Conservation (phyloP, 1,140 invertebrate genomes). For the Spodoptera litura region DNA sequence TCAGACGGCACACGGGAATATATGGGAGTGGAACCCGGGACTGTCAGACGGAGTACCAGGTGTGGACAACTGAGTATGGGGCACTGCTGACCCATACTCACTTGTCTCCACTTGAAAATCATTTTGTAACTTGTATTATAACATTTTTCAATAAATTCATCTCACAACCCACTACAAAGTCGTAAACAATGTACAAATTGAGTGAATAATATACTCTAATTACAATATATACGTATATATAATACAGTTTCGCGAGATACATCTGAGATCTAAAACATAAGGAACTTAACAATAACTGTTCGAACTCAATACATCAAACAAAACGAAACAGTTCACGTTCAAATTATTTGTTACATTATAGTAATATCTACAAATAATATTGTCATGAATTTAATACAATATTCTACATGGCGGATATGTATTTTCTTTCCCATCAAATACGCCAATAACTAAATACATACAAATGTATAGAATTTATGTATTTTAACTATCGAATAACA, state of each 20-base stretch:
- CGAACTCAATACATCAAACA: slow-evolving; percentile 54
- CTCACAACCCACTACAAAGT: slow-evolving; percentile 79
- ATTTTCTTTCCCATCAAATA: slow-evolving; percentile 22
- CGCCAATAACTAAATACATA: too few species aligned
- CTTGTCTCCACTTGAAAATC: neutral
- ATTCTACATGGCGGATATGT: slow-evolving; percentile 52
- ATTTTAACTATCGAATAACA: too few species aligned
- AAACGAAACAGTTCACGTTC: slow-evolving; percentile 46
- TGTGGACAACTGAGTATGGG: neutral
- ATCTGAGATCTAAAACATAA: slow-evolving; percentile 77
- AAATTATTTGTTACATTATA: slow-evolving; percentile 48
- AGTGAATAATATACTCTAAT: slow-evolving; percentile 54
- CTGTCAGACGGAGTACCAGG: neutral
- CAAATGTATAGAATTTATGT: too few species aligned
- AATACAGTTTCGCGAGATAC: slow-evolving; percentile 69
- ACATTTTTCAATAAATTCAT: slow-evolving; percentile 64
- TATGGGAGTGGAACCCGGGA: slow-evolving; percentile 20
- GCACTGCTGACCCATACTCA: neutral
- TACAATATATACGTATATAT: slow-evolving; percentile 51
- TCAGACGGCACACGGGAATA: slow-evolving; percentile 17
- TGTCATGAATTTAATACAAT: slow-evolving; percentile 76
- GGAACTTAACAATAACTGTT: slow-evolving; percentile 65
- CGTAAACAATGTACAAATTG: slow-evolving; percentile 67
- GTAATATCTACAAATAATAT: slow-evolving; percentile 73
- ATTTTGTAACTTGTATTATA: slow-evolving; percentile 43